Percentiles rank a stretch among this genome's conserved stretches.
phyloP scores from a whole-genome alignment of 2,888 invertebrate species.

The Esperia sulphurella region DNA sequence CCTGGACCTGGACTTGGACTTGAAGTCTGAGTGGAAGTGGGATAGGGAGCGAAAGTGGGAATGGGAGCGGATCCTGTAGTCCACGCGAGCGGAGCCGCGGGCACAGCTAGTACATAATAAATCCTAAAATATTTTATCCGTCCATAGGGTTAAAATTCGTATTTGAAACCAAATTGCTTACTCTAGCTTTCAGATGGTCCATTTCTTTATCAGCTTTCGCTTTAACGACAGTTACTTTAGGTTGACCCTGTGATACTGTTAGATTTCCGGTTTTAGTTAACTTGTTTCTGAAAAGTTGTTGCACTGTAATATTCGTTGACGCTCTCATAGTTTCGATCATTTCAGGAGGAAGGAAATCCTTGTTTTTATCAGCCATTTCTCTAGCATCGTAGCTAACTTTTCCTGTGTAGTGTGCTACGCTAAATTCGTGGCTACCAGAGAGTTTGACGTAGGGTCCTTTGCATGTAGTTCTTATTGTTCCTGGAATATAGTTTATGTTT shows the following conservation, averaged over 20 bases:
- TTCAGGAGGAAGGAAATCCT: slow-evolving; percentile 94
- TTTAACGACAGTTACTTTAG: slow-evolving; percentile 43
- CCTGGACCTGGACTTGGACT: no score
- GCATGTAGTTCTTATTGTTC: slow-evolving; percentile 74
- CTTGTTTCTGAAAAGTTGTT: slow-evolving; percentile 89
- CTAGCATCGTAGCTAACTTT: slow-evolving; percentile 90
- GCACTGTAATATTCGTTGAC: slow-evolving; percentile 84
- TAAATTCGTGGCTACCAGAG: slow-evolving; percentile 84
- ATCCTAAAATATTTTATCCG: no score
- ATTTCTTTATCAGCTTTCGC: slow-evolving; percentile 69
- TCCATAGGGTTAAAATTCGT: no score
- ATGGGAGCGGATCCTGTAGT: no score
- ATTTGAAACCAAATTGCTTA: slow-evolving; percentile 52
- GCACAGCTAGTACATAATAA: no score
- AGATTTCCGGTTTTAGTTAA: slow-evolving; percentile 92
- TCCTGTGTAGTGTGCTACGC: slow-evolving; percentile 94
- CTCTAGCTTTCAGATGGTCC: slow-evolving; percentile 73
- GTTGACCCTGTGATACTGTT: slow-evolving; percentile 75
- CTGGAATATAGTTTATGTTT: slow-evolving; percentile 43
- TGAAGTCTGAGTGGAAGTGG: no score
- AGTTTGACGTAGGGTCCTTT: slow-evolving; percentile 78
- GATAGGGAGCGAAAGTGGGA: no score
- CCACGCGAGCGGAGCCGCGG: no score
- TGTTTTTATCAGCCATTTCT: slow-evolving; percentile 93
- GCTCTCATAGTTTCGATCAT: slow-evolving; percentile 91